Evolutionary conservation across 2,888 invertebrate genomes (phyloP).

Genomic region (Ectemnius continuus): DNA sequence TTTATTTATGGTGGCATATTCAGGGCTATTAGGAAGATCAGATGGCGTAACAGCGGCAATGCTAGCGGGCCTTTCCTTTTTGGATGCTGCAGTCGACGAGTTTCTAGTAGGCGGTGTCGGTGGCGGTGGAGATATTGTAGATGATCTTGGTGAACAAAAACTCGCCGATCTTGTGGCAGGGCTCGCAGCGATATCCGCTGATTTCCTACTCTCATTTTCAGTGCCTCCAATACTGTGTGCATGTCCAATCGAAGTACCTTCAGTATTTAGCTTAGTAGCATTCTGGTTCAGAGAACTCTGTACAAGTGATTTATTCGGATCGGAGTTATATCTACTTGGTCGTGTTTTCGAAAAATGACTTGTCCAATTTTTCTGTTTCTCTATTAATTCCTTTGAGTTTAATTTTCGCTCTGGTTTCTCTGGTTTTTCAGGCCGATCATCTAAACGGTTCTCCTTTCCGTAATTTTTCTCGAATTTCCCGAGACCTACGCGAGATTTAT

Average conservation of each 20-base stretch:
- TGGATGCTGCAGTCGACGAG: conserved; percentile 65
- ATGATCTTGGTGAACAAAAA: conserved; percentile 79
- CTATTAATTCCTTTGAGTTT: conserved; percentile 91
- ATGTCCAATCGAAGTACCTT: conserved; percentile 43
- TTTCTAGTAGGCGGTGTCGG: conserved; percentile 74
- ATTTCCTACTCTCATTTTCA: conserved; percentile 46
- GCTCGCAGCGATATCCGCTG: conserved; percentile 50
- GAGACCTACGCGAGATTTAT: conserved; percentile 76
- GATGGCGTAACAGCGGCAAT: conserved; percentile 64
- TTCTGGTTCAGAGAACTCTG: conserved; percentile 74
- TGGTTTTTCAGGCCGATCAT: conserved; percentile 83
- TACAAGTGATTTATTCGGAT: conserved; percentile 82
- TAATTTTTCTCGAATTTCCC: conserved; percentile 68
- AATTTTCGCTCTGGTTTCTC: conserved; percentile 91
- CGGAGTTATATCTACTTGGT: conserved; percentile 82
- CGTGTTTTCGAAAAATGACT: conserved; percentile 92
- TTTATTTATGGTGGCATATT: conserved; percentile 72
- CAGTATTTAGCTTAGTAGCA: conserved; percentile 60
- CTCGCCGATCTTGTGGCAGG: conserved; percentile 81
- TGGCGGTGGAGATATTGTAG: conserved; percentile 79
- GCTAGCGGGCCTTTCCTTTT: conserved; percentile 70
- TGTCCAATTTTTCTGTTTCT: conserved; percentile 95
- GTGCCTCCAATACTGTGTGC: conserved; percentile 31
- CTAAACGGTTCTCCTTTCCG: conserved; percentile 74
- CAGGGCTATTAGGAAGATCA: conserved; percentile 67